A percentile compares a stretch with the other conserved stretches of the same genome.
phyloP scores from a whole-genome alignment of 2,113 vertebrate species.

The Pygathrix nemaeus region DNA sequence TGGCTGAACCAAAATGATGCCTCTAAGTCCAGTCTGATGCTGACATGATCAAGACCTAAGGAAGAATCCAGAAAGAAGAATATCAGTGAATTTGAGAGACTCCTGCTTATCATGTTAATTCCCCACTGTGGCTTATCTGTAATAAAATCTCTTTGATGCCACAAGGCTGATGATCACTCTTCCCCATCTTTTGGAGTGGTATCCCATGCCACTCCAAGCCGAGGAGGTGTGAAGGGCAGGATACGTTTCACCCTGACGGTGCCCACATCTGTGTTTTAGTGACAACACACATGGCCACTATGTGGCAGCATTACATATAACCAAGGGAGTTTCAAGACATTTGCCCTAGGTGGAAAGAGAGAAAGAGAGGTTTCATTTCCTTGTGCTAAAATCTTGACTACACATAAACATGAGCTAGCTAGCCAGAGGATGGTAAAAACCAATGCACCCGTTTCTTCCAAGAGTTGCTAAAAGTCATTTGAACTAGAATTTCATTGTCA shows the following conservation, averaged over 20 bases:
- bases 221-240: neutral
- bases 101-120: neutral
- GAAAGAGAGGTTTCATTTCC: neutral
- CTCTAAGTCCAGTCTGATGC: constrained; percentile 91
- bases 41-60: constrained; percentile 91
- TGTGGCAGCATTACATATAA: constrained; percentile 7
- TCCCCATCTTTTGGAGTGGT: neutral
- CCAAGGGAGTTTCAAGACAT: neutral
- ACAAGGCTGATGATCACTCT: neutral
- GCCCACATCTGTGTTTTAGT: neutral
- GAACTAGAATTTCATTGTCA: neutral
- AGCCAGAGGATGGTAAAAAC: neutral
- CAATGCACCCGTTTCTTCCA: neutral
- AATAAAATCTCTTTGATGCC: neutral
- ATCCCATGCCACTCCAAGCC: neutral
- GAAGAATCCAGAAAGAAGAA: constrained; percentile 71
- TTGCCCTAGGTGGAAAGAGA: neutral
- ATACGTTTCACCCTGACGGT: neutral
- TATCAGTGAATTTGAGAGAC: constrained; percentile 2
- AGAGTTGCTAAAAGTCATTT: neutral
- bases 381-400: neutral
- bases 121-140: neutral
- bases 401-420: neutral
- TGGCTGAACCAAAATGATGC: constrained; percentile 94
- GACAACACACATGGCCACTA: neutral